Conservation (phyloP, 2,113 vertebrate species). For the Isichthys henryi region DNA sequence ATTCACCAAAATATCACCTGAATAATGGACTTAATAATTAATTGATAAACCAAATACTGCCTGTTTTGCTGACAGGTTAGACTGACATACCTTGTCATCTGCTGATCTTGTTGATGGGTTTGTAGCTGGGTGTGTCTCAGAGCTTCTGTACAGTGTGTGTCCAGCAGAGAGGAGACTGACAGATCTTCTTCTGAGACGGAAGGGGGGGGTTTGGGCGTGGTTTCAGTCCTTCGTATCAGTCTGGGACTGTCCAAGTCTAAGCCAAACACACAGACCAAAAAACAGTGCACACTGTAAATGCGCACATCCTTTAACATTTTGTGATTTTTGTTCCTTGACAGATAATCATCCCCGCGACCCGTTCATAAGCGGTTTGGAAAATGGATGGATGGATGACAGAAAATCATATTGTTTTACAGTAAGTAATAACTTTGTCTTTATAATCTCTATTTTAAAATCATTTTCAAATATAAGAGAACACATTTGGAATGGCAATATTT, state of each 20-base stretch:
- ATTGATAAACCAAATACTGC: background rate
- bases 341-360: no score
- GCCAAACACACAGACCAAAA: conserved; percentile 68
- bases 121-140: conserved; percentile 69
- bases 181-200: conserved; percentile 91
- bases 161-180: conserved; percentile 80
- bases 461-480: background rate
- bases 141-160: conserved; percentile 72
- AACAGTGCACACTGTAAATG: background rate
- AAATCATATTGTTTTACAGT: background rate
- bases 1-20: background rate
- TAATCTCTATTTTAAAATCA: background rate
- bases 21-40: background rate
- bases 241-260: conserved; percentile 72
- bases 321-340: background rate
- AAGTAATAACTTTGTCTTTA: background rate
- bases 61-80: conserved; percentile 1
- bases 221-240: conserved; percentile 52
- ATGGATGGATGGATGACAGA: no score
- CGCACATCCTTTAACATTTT: background rate
- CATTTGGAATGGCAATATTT: background rate
- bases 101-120: conserved; percentile 67
- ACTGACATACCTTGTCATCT: conserved; percentile 58
- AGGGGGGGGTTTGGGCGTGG: conserved; percentile 73
- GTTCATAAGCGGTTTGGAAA: no score